Base-by-base conservation (phyloP, 2,113 vertebrate genomes). In the Calidris pygmaea region DNA sequence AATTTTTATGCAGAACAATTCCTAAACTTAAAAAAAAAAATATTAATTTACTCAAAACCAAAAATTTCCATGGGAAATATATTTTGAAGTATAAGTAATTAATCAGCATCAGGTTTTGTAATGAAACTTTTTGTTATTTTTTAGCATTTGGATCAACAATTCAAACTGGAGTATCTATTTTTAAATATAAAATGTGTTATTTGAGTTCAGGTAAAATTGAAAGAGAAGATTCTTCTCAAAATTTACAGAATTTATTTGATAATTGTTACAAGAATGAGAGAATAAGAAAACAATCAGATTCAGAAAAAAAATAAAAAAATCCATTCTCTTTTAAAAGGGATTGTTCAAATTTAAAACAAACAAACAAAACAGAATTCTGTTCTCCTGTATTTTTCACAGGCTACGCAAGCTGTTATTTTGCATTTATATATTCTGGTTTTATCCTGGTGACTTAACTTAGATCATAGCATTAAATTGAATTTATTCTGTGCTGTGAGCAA, bases 31-130 rank as follows among this genome's bases (percentile, higher is more conserved):
- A 78, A 43, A 9, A 9, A 47, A 66, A 60, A 35, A 35, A 22
- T 32, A 7, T 2, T 3, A 2, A 0, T n/a, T 67, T 45, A 3
- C 8, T n/a, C 9, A 43, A 77, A 68, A 3, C 1, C 14, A 66
- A 34, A 73, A 68, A 80, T 6, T 41, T 89, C 21, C 3, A 71
- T 2, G 1, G 8, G 14, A 48, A 65, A 52, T 1, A 6, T 30
- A 48, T 58, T 65, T 29, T 45, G 23, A 52, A 67, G 10, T 5
- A 39, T 6, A 48, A 92, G 43, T 63, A 76, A 26, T 18, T 19
- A 39, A 37, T 4, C 3, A 45, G 1, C 7, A n/a, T n/a, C 12
- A 43, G 0, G 2, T 11, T 74, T 62, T 60, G 55, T 22, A 59
- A 13, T 32, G 7, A 63, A 58, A 47, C 52, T 12, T 4, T 11